phyloP scores from a whole-genome alignment of 2,888 invertebrate genomes.

The Himalopsyche anomala region DNA sequence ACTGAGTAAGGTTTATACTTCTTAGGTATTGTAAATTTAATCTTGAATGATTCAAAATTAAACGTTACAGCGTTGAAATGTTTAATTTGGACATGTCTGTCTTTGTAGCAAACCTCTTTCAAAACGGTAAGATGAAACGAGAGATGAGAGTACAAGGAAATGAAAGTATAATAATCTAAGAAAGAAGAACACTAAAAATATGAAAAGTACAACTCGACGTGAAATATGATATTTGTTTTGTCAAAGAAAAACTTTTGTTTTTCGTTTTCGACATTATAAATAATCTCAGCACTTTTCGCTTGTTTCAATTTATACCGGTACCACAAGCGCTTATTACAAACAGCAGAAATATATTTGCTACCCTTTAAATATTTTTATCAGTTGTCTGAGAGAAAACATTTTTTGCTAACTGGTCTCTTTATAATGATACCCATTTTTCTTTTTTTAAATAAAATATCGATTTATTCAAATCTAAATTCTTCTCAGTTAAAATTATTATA shows the following conservation, averaged over 20 bases:
- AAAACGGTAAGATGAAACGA: not conserved
- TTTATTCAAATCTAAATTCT: too few relatives aligned
- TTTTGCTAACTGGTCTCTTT: too few relatives aligned
- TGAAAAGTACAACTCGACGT: slow-evolving; percentile 9
- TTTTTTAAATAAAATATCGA: too few relatives aligned
- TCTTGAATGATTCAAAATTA: not conserved
- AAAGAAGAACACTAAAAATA: slow-evolving; percentile 30
- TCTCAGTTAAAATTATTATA: too few relatives aligned
- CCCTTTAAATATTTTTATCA: not conserved
- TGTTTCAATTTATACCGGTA: too few relatives aligned
- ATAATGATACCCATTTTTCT: too few relatives aligned
- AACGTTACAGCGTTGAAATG: not conserved
- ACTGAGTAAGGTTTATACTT: too few relatives aligned
- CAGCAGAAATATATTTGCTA: too few relatives aligned
- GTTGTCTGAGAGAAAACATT: not conserved
- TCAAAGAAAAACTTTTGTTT: slow-evolving; percentile 10
- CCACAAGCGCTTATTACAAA: too few relatives aligned
- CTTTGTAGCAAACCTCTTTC: not conserved
- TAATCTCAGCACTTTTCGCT: too few relatives aligned
- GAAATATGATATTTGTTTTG: slow-evolving; percentile 27
- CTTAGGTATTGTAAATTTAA: too few relatives aligned
- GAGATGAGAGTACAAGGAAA: not conserved
- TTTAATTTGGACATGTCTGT: not conserved
- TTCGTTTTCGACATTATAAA: slow-evolving; percentile 5
- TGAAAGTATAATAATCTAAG: slow-evolving; percentile 12